These are phyloP conservation scores for Argentina silus DNA, from an alignment of 2,797 vertebrate species.

Conservation along the genomic window DNA sequence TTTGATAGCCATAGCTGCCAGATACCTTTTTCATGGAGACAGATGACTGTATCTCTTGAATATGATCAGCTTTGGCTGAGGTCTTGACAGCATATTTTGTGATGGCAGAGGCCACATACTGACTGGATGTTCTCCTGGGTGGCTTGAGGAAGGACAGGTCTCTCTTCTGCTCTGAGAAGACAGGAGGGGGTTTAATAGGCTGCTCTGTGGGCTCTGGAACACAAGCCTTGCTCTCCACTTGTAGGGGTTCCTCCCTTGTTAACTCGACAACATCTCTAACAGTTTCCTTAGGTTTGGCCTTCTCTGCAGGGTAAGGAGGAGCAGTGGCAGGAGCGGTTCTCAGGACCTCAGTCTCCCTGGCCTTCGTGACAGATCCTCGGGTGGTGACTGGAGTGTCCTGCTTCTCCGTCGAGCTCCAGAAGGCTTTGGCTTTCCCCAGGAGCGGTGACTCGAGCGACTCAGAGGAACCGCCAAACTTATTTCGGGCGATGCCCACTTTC, in stretches of 20 bases:
- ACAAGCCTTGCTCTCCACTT: slow-evolving; percentile 59
- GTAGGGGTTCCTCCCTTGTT: slow-evolving; percentile 43
- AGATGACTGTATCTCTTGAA: slow-evolving; percentile 40
- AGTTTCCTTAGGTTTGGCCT: slow-evolving; percentile 37
- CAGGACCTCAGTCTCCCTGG: slow-evolving; percentile 48
- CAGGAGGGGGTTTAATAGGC: slow-evolving; percentile 49
- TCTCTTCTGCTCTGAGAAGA: slow-evolving; percentile 56
- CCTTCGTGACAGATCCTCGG: slow-evolving; percentile 48
- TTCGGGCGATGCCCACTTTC: slow-evolving; percentile 33
- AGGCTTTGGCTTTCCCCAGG: slow-evolving; percentile 83
- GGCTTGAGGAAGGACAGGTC: slow-evolving; percentile 84
- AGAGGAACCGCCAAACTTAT: slow-evolving; percentile 44
- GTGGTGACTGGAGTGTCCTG: slow-evolving; percentile 53
- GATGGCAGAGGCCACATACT: slow-evolving; percentile 93
- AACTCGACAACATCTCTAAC: slow-evolving; percentile 48
- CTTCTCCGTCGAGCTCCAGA: slow-evolving; percentile 82
- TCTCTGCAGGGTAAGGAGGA: slow-evolving; percentile 39
- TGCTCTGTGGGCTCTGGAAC: slow-evolving; percentile 45
- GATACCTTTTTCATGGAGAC: slow-evolving; percentile 31
- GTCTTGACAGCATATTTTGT: slow-evolving; percentile 76
- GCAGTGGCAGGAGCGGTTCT: slow-evolving; percentile 24
- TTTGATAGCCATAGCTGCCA: slow-evolving; percentile 48
- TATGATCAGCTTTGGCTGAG: slow-evolving; percentile 50
- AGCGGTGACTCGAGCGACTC: slow-evolving; percentile 65
- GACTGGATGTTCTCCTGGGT: slow-evolving; percentile 90